phyloP scores from a whole-genome alignment of 2,113 vertebrate genomes.

The Glareola pratincola region DNA sequence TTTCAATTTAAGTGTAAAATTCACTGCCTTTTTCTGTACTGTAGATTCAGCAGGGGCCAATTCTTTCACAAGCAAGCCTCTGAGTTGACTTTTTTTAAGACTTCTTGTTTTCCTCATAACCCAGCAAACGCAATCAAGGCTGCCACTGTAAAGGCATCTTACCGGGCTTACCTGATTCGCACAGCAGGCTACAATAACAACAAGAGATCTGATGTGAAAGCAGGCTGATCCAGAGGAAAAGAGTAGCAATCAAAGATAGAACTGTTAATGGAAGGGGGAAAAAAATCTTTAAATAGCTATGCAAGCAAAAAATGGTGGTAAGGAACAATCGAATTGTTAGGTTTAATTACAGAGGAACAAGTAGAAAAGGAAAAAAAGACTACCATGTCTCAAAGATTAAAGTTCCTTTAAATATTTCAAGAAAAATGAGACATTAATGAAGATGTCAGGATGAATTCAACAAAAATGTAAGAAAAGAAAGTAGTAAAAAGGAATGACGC shows the following conservation, averaged over 20 bases:
- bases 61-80: not conserved
- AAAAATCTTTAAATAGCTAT: not conserved
- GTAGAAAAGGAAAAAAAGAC: not conserved
- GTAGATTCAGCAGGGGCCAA: not conserved
- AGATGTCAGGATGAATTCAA: not conserved
- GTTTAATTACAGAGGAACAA: not conserved
- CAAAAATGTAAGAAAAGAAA: not conserved
- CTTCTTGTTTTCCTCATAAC: conserved; percentile 2
- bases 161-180: not conserved
- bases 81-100: not conserved
- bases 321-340: not conserved
- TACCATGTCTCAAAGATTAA: not conserved
- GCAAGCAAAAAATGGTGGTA: not conserved
- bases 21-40: not conserved
- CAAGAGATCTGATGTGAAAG: not conserved
- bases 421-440: not conserved
- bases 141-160: not conserved
- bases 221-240: not conserved
- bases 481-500: not conserved
- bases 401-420: not conserved
- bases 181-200: not conserved
- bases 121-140: not conserved
- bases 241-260: not conserved
- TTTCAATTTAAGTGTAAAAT: conserved; percentile 16
- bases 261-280: not conserved